A percentile compares a stretch with the other conserved stretches of the same genome.
These are phyloP conservation scores for Apotomis capreana DNA, from an alignment of 2,888 invertebrate species.

Conservation along the genomic window DNA sequence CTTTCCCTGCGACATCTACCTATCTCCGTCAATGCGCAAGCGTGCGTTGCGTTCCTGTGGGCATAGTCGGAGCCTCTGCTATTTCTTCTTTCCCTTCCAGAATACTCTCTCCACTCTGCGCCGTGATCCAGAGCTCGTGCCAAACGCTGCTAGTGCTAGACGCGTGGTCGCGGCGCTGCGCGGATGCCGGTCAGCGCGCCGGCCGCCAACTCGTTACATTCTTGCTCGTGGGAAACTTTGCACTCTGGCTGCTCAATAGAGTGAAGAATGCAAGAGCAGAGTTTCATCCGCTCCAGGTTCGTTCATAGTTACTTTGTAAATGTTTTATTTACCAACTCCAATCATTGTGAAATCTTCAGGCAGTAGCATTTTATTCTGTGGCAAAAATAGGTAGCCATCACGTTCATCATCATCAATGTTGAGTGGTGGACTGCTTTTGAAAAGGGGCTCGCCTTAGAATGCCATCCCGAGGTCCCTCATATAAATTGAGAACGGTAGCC, in stretches of 20 bases:
- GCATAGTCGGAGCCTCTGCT: background rate
- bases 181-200: slow-evolving; percentile 77
- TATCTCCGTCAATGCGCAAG: too few species aligned
- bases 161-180: slow-evolving; percentile 83
- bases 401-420: too few species aligned
- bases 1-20: too few species aligned
- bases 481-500: too few species aligned
- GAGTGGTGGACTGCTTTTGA: too few species aligned
- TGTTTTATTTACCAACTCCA: too few species aligned
- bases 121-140: slow-evolving; percentile 85
- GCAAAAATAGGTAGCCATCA: too few species aligned
- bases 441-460: too few species aligned
- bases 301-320: background rate
- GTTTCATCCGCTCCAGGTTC: slow-evolving; percentile 86
- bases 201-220: slow-evolving; percentile 88
- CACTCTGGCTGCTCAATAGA: slow-evolving; percentile 87
- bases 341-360: too few species aligned
- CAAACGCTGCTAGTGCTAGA: slow-evolving; percentile 85
- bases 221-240: slow-evolving; percentile 85
- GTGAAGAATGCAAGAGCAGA: slow-evolving; percentile 87
- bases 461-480: too few species aligned
- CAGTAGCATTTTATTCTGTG: too few species aligned
- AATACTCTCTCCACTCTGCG: slow-evolving; percentile 76
- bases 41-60: too few species aligned
- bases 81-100: slow-evolving; percentile 49